Evolutionary conservation across 2,888 invertebrate species (phyloP).

Genomic region (Trissonchulus latispiculum): DNA sequence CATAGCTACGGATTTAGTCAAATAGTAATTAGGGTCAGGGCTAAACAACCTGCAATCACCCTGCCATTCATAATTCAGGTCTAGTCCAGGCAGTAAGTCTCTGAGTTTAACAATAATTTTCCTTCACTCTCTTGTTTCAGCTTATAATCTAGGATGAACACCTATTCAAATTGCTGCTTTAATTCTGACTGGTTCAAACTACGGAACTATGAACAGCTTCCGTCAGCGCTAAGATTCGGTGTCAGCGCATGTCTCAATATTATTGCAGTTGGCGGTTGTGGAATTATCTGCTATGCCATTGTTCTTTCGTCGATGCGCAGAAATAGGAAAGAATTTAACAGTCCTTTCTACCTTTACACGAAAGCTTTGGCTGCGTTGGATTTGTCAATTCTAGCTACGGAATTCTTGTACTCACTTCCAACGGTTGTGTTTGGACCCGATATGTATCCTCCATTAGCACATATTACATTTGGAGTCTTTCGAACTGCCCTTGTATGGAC

Average conservation of each 20-base stretch:
- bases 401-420: not conserved
- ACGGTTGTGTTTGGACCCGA: not conserved
- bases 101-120: no score
- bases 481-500: not conserved
- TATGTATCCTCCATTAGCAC: not conserved
- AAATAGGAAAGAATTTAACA: not conserved
- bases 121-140: no score
- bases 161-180: no score
- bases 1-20: no score
- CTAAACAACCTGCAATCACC: no score
- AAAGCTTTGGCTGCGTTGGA: not conserved
- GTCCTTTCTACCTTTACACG: not conserved
- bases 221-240: not conserved
- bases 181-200: no score
- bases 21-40: no score
- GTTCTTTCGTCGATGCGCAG: not conserved
- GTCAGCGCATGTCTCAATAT: not conserved
- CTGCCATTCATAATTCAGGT: no score
- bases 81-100: no score
- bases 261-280: not conserved
- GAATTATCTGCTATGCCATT: not conserved
- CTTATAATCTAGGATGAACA: no score
- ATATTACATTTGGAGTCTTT: not conserved
- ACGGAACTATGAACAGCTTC: no score
- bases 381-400: not conserved